These are phyloP conservation scores for Betta splendens DNA, from an alignment of 2,797 vertebrate species.

Conservation along the genomic window DNA sequence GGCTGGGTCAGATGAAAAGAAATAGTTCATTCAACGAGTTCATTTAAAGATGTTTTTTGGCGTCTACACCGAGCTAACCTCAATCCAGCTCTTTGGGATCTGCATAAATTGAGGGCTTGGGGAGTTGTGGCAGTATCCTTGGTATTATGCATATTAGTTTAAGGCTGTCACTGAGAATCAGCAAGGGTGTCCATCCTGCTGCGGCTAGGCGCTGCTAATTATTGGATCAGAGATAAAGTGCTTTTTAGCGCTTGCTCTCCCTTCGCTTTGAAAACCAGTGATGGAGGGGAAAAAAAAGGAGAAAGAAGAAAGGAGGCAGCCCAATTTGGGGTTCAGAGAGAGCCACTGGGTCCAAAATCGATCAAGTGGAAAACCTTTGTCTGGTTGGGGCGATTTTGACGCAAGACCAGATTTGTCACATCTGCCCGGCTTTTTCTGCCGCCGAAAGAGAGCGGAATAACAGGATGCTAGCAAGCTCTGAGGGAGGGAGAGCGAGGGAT, in stretches of 20 bases:
- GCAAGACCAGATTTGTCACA: slow-evolving; percentile 80
- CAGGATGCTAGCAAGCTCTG: slow-evolving; percentile 70
- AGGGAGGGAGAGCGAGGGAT: slow-evolving; percentile 37
- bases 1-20: slow-evolving; percentile 61
- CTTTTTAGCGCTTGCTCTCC: slow-evolving; percentile 66
- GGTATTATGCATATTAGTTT: slow-evolving; percentile 86
- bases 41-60: slow-evolving; percentile 77
- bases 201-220: slow-evolving; percentile 81
- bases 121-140: slow-evolving; percentile 78
- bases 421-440: slow-evolving; percentile 69
- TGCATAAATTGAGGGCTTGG: slow-evolving; percentile 84
- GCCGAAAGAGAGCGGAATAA: slow-evolving; percentile 73
- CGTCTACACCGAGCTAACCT: slow-evolving; percentile 76
- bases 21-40: slow-evolving; percentile 77
- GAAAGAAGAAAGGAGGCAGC: slow-evolving; percentile 38
- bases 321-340: slow-evolving; percentile 62
- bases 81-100: slow-evolving; percentile 82
- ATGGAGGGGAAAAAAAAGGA: slow-evolving; percentile 32
- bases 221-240: slow-evolving; percentile 83
- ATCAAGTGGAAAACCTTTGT: slow-evolving; percentile 82
- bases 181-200: slow-evolving; percentile 78
- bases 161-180: slow-evolving; percentile 85
- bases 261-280: slow-evolving; percentile 61
- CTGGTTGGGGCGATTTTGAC: slow-evolving; percentile 66
- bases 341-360: slow-evolving; percentile 77